Evolutionary conservation across 2,888 invertebrate genomes (phyloP), one percentile per base, ranked within the genome.

Genomic region (Cheilosia soror): DNA sequence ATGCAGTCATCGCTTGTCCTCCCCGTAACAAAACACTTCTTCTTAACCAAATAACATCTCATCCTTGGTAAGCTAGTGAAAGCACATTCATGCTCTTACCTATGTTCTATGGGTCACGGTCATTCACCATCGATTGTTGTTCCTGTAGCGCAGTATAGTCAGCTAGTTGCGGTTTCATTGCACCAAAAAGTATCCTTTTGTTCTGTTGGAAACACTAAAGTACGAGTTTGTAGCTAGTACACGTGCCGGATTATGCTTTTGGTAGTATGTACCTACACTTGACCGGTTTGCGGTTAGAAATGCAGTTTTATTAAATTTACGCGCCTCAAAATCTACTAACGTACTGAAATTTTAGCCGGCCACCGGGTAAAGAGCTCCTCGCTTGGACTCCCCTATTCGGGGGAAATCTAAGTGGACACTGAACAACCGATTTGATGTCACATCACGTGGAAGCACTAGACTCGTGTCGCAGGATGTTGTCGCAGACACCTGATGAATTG

Each of bases 401-500:
- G 53, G 37, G 44, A 71, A 72, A 33, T 42, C 44, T 66, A 77
- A 81, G 81, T 58, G 76, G 47, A 75, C 60, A 84, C 69, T 62
- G 51, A 69, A 81, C n/a, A 15, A 44, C 13, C 37, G 57, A 57
- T 33, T 58, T 53, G 49, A 58, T 71, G 37, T 44, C 57, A 68
- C 68, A 81, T 81, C 85, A 85, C 81, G 85, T 85, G 85, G 57
- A 68, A 55, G 76, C 55, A 63, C 81, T 57, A 53, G 49, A 76
- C 68, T 81, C 71, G 76, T 85, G 85, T 66, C 85, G 85, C 85
- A 85, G 81, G 85, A 85, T 81, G 72, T 81, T 85, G 85, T 80
- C 85, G 85, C 85, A 85, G 37, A 77, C 85, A 85, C 85, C 85
- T 85, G 85, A 85, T 81, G 85, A 85, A 68, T 72, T 81, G 51